These are phyloP conservation scores for Temnothorax nylanderi DNA, from an alignment of 1,140 invertebrate species.

Conservation along the genomic window DNA sequence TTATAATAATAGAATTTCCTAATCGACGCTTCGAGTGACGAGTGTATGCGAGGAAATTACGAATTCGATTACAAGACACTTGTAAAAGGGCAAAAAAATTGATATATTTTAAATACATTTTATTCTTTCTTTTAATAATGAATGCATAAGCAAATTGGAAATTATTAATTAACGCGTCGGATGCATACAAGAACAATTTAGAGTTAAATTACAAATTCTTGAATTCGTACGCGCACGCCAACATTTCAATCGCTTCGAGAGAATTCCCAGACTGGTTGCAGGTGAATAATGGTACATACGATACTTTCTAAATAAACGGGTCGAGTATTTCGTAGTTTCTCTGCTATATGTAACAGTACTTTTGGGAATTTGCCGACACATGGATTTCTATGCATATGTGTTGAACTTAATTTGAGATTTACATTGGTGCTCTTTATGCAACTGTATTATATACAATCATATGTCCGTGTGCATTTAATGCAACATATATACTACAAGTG, in stretches of 20 bases:
- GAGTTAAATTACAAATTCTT: slow-evolving; percentile 10
- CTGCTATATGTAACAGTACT: not conserved
- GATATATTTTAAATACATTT: not conserved
- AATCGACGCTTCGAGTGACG: not conserved
- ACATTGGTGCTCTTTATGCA: not conserved
- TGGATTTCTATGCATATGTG: not conserved
- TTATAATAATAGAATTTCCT: not conserved
- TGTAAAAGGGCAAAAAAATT: too few species aligned
- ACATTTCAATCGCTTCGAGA: slow-evolving; percentile 16
- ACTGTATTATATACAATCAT: not conserved
- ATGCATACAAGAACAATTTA: slow-evolving; percentile 7
- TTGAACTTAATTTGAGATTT: slow-evolving; percentile 22
- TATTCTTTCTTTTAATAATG: not conserved
- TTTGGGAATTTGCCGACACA: not conserved
- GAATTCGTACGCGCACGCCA: not conserved
- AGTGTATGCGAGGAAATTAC: not conserved
- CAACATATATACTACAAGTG: not conserved
- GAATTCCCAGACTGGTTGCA: not conserved
- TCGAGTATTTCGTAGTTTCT: not conserved
- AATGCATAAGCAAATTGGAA: slow-evolving; percentile 31
- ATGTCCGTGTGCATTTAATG: not conserved
- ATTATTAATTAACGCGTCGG: slow-evolving; percentile 27
- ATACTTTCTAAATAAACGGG: slow-evolving; percentile 13
- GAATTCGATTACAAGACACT: not conserved
- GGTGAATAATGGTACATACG: slow-evolving; percentile 9